Percentiles rank a stretch among this genome's conserved stretches.
These are phyloP conservation scores for Sphyrna mokarran DNA, from an alignment of 2,113 vertebrate species.

Conservation along the genomic window DNA sequence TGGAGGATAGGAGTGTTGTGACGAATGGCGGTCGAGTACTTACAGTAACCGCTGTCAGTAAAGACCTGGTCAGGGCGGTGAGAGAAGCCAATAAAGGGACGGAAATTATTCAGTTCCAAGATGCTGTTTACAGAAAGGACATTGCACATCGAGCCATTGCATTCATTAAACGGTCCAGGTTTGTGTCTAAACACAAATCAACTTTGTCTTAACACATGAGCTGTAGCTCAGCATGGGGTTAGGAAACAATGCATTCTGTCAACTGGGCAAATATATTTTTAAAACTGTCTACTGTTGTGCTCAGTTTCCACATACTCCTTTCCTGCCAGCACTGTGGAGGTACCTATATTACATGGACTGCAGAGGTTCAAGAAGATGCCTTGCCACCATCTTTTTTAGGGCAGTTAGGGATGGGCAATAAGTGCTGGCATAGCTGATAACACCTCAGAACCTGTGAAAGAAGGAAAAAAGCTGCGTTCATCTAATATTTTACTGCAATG, in stretches of 20 bases:
- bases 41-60: slow-evolving; percentile 66
- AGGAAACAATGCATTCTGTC: neutral
- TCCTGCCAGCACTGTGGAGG: too few species aligned
- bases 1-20: slow-evolving; percentile 67
- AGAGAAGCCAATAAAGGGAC: slow-evolving; percentile 70
- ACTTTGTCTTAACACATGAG: neutral
- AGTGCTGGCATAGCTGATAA: too few species aligned
- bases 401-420: too few species aligned
- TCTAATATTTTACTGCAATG: neutral
- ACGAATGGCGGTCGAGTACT: slow-evolving; percentile 85
- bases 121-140: slow-evolving; percentile 74
- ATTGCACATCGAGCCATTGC: slow-evolving; percentile 75
- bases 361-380: too few species aligned
- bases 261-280: neutral
- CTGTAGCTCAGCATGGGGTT: neutral
- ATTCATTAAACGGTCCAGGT: slow-evolving; percentile 74
- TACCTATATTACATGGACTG: too few species aligned
- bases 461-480: too few species aligned
- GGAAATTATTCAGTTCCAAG: slow-evolving; percentile 66
- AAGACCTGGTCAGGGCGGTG: slow-evolving; percentile 65
- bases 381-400: too few species aligned
- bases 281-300: neutral
- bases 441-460: too few species aligned
- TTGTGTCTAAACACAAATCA: slow-evolving; percentile 51
- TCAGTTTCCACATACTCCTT: neutral